A percentile compares a stretch with the other conserved stretches of the same genome.
Evolutionary conservation across 2,888 invertebrate species (phyloP).

Genomic region (Acanthosoma haemorrhoidale): DNA sequence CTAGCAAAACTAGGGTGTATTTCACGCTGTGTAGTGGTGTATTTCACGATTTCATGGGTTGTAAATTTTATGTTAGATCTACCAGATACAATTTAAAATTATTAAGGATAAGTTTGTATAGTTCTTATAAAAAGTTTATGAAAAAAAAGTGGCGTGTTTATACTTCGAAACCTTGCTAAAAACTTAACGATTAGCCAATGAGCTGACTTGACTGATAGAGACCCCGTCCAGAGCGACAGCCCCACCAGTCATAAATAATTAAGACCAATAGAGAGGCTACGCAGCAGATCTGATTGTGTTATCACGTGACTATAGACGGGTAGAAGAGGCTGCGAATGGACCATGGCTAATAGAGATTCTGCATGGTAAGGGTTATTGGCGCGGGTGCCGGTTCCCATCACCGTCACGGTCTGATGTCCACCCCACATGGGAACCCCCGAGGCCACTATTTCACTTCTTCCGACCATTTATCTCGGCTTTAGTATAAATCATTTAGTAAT

Average conservation of each 20-base stretch:
- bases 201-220: too few species aligned
- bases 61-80: too few species aligned
- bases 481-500: background rate
- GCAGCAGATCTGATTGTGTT: background rate
- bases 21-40: too few species aligned
- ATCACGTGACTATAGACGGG: background rate
- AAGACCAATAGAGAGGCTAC: background rate
- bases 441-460: background rate
- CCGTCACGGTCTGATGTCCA: conserved; percentile 17
- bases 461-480: background rate
- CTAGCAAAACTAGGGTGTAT: too few species aligned
- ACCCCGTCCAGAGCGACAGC: background rate
- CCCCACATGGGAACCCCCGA: background rate
- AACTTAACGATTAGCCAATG: too few species aligned
- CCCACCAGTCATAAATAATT: background rate
- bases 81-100: too few species aligned
- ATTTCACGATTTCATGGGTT: too few species aligned
- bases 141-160: too few species aligned
- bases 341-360: conserved; percentile 19
- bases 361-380: conserved; percentile 1
- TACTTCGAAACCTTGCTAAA: too few species aligned
- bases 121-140: too few species aligned
- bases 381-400: background rate
- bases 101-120: too few species aligned
- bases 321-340: background rate